Percentiles rank a stretch among this genome's conserved stretches.
These are phyloP conservation scores for Chondrilla cf. caribensis DNA, from an alignment of 37 sponge, comb jelly and placozoan species.

Conservation along the genomic window DNA sequence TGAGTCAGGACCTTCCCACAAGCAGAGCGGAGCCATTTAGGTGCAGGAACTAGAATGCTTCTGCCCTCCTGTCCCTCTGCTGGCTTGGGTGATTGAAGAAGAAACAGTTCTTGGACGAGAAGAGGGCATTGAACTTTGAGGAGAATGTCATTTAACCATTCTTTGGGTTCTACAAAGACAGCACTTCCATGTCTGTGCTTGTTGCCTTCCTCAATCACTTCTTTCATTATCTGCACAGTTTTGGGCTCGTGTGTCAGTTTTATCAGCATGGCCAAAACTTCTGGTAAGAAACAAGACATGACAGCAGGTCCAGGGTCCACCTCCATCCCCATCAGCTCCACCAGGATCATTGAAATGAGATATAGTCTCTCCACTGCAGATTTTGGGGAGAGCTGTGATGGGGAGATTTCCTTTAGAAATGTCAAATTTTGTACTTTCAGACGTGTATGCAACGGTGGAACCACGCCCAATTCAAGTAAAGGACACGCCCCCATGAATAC, in stretches of 20 bases:
- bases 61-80: not conserved
- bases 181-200: not conserved
- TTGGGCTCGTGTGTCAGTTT: conserved; percentile 41
- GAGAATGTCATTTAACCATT: conserved; percentile 26
- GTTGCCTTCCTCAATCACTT: not conserved
- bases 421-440: not conserved
- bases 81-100: conserved; percentile 38
- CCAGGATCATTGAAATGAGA: not conserved
- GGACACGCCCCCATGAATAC: conserved; percentile 67
- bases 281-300: conserved; percentile 34
- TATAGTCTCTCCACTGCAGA: not conserved
- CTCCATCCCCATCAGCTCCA: not conserved
- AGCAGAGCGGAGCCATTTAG: conserved; percentile 51
- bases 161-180: not conserved
- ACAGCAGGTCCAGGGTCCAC: conserved; percentile 21
- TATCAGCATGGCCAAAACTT: conserved; percentile 44
- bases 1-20: conserved; percentile 76
- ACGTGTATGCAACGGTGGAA: conserved; percentile 28
- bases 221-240: not conserved
- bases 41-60: not conserved
- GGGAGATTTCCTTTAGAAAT: not conserved
- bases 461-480: conserved; percentile 56
- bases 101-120: conserved; percentile 44
- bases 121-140: conserved; percentile 35
- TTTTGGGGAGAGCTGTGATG: not conserved